Conservation (phyloP, 2,888 invertebrate species). For the Machimus rusticus region DNA sequence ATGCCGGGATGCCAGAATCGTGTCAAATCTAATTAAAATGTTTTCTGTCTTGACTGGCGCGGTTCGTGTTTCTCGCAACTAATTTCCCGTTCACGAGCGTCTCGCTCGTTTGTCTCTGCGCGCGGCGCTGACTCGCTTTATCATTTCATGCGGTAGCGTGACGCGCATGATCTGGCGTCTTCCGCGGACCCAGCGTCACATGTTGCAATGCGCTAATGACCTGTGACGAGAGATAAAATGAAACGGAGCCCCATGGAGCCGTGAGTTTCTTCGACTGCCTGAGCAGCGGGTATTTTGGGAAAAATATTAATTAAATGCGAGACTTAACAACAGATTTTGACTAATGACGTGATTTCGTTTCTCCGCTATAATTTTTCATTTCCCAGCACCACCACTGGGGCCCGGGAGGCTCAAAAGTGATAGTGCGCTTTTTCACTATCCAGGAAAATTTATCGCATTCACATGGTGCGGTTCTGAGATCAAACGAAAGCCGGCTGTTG, state of each 20-base stretch:
- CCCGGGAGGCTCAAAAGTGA: not conserved
- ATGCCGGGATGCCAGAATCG: not conserved
- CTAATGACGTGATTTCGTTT: not conserved
- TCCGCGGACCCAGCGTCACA: not conserved
- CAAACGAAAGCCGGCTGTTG: not conserved
- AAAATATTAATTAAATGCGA: not conserved
- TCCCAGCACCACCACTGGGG: not conserved
- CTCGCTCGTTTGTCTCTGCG: not conserved
- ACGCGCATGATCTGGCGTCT: not conserved
- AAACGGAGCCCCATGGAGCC: not conserved
- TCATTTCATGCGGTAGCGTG: not conserved
- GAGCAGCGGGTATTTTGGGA: not conserved
- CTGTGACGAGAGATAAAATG: not conserved
- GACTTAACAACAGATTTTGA: not conserved
- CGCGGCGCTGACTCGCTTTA: not conserved
- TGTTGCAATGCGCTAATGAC: not conserved
- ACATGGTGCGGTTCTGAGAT: not conserved
- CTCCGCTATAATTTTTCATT: not conserved
- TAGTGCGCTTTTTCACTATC: not conserved
- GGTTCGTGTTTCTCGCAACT: not conserved
- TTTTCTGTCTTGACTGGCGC: not conserved
- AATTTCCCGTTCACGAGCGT: not conserved
- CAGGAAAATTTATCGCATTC: not conserved
- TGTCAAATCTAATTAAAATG: not conserved
- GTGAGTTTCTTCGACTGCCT: not conserved